Conservation (phyloP, 1,140 invertebrate species). For the Lucilia sericata region DNA sequence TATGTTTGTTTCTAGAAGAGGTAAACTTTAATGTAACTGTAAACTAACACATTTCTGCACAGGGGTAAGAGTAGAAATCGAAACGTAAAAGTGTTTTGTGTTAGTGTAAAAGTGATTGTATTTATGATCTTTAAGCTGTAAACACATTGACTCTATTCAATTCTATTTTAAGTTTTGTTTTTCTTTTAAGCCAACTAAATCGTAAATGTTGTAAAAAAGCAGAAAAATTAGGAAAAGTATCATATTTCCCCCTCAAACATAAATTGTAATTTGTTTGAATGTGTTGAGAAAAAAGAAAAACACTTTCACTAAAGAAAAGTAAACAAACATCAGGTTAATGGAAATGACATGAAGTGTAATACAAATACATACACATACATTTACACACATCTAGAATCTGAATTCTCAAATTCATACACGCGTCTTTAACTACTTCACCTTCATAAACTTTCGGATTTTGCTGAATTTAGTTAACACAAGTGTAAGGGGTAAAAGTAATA, state of each 20-base stretch:
- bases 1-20: slow-evolving; percentile 48
- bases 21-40: slow-evolving; percentile 7
- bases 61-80: not conserved
- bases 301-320: slow-evolving; percentile 61
- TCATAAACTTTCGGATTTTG: not conserved
- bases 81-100: not conserved
- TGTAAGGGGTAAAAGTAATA: no score
- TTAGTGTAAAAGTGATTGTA: not conserved
- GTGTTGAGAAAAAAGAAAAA: slow-evolving; percentile 20
- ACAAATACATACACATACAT: slow-evolving; percentile 24
- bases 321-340: slow-evolving; percentile 66
- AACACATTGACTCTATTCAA: slow-evolving; percentile 48
- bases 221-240: slow-evolving; percentile 23
- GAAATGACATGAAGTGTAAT: slow-evolving; percentile 59
- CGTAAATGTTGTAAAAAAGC: not conserved
- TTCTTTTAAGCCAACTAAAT: slow-evolving; percentile 43
- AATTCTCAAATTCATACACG: not conserved
- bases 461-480: not conserved
- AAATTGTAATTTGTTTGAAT: slow-evolving; percentile 5
- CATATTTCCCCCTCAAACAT: slow-evolving; percentile 31
- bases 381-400: not conserved
- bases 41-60: not conserved
- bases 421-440: not conserved
- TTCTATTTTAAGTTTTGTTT: slow-evolving; percentile 25
- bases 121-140: slow-evolving; percentile 34